A percentile compares a stretch with the other conserved stretches of the same genome.
phyloP scores from a whole-genome alignment of 2,888 invertebrate species.

The Mesorhabditis sp. region DNA sequence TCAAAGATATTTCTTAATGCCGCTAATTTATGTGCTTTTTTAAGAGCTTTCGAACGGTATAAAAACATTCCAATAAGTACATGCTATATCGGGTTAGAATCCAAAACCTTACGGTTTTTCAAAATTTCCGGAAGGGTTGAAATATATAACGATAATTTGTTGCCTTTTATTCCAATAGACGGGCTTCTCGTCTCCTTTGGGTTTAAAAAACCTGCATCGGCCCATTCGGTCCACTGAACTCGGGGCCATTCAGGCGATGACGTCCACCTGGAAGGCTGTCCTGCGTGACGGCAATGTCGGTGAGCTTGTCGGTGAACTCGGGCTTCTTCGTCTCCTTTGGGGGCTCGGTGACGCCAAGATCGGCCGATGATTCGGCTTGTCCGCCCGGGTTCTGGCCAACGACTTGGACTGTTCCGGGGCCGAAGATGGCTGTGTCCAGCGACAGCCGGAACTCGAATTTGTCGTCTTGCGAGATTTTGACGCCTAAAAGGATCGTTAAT shows the following conservation, averaged over 20 bases:
- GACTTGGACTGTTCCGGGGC: slow-evolving; percentile 24
- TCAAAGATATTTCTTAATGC: too few relatives aligned
- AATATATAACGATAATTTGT: too few relatives aligned
- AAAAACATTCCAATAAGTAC: too few relatives aligned
- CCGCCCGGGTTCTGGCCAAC: slow-evolving; percentile 27
- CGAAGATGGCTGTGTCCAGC: slow-evolving; percentile 32
- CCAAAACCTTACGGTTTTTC: too few relatives aligned
- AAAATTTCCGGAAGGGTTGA: too few relatives aligned
- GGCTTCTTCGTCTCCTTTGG: slow-evolving; percentile 65
- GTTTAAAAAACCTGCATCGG: slow-evolving; percentile 26
- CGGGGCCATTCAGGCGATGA: slow-evolving; percentile 64
- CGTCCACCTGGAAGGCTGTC: slow-evolving; percentile 44
- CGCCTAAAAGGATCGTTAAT: slow-evolving; percentile 12
- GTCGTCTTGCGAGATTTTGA: slow-evolving; percentile 38
- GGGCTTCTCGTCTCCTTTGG: too few relatives aligned
- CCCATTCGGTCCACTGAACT: slow-evolving; percentile 68
- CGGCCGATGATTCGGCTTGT: slow-evolving; percentile 29
- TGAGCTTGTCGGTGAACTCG: slow-evolving; percentile 78
- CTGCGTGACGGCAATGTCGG: slow-evolving; percentile 72
- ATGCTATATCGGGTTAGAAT: too few relatives aligned
- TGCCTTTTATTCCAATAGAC: too few relatives aligned
- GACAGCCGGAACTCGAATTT: slow-evolving; percentile 42
- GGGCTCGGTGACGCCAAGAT: slow-evolving; percentile 34
- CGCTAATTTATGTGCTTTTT: too few relatives aligned
- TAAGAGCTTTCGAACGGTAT: too few relatives aligned